phyloP scores from a whole-genome alignment of 2,888 invertebrate species.

The Lapara coniferarum region DNA sequence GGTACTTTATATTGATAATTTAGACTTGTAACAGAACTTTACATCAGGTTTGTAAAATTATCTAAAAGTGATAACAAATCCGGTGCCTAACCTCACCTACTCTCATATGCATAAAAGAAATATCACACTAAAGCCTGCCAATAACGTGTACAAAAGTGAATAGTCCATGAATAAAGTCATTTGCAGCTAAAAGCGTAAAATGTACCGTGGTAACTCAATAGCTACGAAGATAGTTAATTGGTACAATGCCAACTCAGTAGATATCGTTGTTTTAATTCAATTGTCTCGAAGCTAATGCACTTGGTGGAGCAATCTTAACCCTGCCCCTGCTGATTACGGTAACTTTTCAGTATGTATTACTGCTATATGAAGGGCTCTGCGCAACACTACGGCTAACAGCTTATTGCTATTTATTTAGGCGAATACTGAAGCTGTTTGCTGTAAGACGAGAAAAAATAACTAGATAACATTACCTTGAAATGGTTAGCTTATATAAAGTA shows the following conservation, averaged over 20 bases:
- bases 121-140: slow-evolving; percentile 46
- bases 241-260: slow-evolving; percentile 70
- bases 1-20: too few relatives aligned
- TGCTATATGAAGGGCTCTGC: slow-evolving; percentile 5
- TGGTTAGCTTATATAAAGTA: background rate
- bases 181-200: slow-evolving; percentile 71
- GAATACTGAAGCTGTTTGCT: background rate
- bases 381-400: slow-evolving; percentile 2
- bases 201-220: slow-evolving; percentile 62
- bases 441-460: background rate
- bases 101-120: slow-evolving; percentile 39
- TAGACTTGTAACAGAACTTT: background rate
- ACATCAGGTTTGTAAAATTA: background rate
- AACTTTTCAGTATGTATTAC: slow-evolving; percentile 46
- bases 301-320: slow-evolving; percentile 55
- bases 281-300: slow-evolving; percentile 67
- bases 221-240: slow-evolving; percentile 66
- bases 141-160: slow-evolving; percentile 54
- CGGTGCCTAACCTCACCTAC: slow-evolving; percentile 26
- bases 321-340: slow-evolving; percentile 52
- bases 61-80: background rate
- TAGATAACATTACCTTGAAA: background rate
- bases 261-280: slow-evolving; percentile 73
- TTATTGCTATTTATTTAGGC: slow-evolving; percentile 2
- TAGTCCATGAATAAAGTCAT: slow-evolving; percentile 68